Evolutionary conservation across 1,140 invertebrate genomes (phyloP), one percentile per base, ranked within the genome.

Genomic region (Pectinophora gossypiella): DNA sequence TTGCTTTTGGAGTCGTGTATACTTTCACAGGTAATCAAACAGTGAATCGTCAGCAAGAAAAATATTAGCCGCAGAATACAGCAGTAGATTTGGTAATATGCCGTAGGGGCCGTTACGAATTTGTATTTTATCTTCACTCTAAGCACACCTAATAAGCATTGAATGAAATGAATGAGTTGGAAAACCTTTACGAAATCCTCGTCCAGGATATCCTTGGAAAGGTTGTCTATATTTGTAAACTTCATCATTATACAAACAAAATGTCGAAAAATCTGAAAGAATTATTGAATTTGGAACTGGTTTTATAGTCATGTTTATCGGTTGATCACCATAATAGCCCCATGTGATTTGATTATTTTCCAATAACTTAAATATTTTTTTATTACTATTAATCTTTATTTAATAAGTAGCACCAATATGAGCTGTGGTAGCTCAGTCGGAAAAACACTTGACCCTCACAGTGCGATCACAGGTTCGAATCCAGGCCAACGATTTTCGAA

Each of bases 171-270:
- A 7, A 72, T 49, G 0, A 59, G 56, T 48, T 48, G 40, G 36
- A 78, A 76, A 44, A 70, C 54, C 42, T 52, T 38, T 1, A 64
- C 45, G 32, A 74, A 78, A 21, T 78, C 66, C n/a, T 70, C 63
- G 19, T 72, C 64, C 19, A 78, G 45, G 12, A 70, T 63, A 49
- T 78, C 71, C 2, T 43, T 50, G 0, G 62, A 61, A 0, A 76
- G 45, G 0, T 54, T 53, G 43, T 70, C 68, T n/a, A 76, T 54
- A 7, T 61, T 46, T 43, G 47, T 59, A 16, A 32, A 19, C 51
- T 15, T 15, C 19, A 27, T 27, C 23, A 15, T 32, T 32, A 32
- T 23, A 10, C 27, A 32, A 32, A 32, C 27, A 32, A 7, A 32
- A 32, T 9, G 2, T 12, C n/a, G 1, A 32, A 32, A 7, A 23